These are phyloP conservation scores for Eublepharis macularius DNA, from an alignment of 2,113 vertebrate species.

Conservation along the genomic window DNA sequence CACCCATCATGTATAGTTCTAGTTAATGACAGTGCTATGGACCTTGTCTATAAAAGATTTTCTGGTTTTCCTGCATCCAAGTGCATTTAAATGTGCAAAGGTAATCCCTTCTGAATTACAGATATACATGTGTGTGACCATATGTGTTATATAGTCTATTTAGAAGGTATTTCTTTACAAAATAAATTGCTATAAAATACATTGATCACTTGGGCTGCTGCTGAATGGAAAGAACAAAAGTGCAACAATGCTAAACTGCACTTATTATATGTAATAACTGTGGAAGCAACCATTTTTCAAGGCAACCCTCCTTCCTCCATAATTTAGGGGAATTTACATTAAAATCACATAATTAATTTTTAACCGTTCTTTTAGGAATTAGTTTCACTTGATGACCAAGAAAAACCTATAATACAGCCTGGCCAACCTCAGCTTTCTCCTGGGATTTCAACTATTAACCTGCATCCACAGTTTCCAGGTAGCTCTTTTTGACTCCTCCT, in stretches of 20 bases:
- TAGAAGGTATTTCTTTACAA: neutral
- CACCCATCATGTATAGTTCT: neutral
- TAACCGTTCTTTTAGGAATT: constrained; percentile 69
- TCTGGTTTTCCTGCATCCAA: neutral
- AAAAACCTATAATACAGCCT: constrained; percentile 80
- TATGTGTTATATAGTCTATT: neutral
- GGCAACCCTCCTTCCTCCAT: neutral
- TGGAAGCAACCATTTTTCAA: constrained; percentile 11
- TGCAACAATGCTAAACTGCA: neutral
- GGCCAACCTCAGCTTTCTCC: constrained; percentile 88
- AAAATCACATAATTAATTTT: constrained; percentile 21
- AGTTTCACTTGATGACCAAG: constrained; percentile 73
- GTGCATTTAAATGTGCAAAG: neutral
- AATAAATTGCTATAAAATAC: constrained; percentile 23
- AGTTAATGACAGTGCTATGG: neutral
- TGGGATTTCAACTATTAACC: constrained; percentile 85
- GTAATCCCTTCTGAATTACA: constrained; percentile 10
- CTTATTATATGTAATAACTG: neutral
- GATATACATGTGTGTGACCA: neutral
- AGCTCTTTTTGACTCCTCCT: constrained; percentile 57
- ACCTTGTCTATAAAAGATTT: neutral
- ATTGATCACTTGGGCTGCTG: neutral
- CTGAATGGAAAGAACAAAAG: constrained; percentile 2
- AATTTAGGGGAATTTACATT: constrained; percentile 9
- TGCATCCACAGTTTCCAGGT: constrained; percentile 86